A percentile compares a stretch with the other conserved stretches of the same genome.
Evolutionary conservation across 2,888 invertebrate genomes (phyloP).

Genomic region (Sphaeridia pumilis): DNA sequence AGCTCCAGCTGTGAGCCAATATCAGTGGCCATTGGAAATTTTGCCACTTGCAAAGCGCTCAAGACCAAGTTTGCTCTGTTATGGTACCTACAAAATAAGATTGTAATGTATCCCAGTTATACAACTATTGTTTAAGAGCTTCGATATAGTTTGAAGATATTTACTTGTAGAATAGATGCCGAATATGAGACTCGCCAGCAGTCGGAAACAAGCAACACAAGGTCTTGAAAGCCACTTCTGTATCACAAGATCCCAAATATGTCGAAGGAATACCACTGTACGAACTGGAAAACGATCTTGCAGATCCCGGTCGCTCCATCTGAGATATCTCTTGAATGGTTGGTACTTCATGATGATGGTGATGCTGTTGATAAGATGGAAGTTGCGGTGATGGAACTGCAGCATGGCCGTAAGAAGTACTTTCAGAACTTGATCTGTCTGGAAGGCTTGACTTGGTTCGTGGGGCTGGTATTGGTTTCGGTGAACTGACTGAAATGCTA

Average conservation of each 20-base stretch:
- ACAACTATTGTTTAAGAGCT: neutral
- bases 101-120: neutral
- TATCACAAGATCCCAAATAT: conserved; percentile 33
- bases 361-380: no score
- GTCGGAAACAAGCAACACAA: conserved; percentile 67
- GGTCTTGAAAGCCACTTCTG: conserved; percentile 34
- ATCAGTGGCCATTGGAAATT: conserved; percentile 67
- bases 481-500: no score
- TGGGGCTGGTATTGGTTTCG: no score
- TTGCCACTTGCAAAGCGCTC: conserved; percentile 85
- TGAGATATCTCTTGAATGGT: conserved; percentile 15
- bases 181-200: conserved; percentile 76
- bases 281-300: conserved; percentile 28
- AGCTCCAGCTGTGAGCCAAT: conserved; percentile 29
- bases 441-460: neutral
- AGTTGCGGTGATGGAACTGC: neutral
- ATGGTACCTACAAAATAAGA: conserved; percentile 57
- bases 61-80: conserved; percentile 84
- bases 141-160: conserved; percentile 40
- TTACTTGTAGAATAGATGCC: conserved; percentile 77
- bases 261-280: conserved; percentile 31
- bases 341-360: conserved; percentile 14
- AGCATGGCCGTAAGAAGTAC: conserved; percentile 13
- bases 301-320: conserved; percentile 28
- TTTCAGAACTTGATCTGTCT: conserved; percentile 2